Base-by-base conservation (phyloP, 2,113 vertebrate species). In the Anhinga anhinga region DNA sequence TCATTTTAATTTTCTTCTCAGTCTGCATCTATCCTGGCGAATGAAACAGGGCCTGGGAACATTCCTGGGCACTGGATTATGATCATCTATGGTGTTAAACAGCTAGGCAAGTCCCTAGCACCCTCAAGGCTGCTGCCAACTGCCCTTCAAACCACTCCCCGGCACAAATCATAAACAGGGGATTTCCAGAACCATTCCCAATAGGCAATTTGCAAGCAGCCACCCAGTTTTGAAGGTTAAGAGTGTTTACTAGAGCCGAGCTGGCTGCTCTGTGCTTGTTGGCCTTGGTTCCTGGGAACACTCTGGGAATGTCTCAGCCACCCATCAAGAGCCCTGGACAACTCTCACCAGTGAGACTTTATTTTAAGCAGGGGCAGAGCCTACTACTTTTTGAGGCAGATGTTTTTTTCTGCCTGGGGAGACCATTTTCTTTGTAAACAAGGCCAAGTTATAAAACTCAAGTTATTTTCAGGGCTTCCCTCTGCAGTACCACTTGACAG, bases 121-220 rank as follows among this genome's bases (percentile, higher is more conserved):
- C 59, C 74, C 84, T 29, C n/a, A 61, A 42, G 70, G 70, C 78
- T 38, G 34, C 83, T 82, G 91, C 84, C 84, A 90, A 7, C 44
- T 69, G 61, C 65, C 22, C 49, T 84, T 88, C 77, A 76, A 73
- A 77, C 77, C 53, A 19, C 66, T 85, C 74, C 90, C 90, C 88
- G 92, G 32, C 82, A 80, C 49, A 73, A 65, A 90, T 27, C 71
- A 90, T 74, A 72, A 91, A 45, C 61, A 85, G 87, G 89, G 89
- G 59, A 89, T 93, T 96, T 97, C 96, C 93, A 96, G 55, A 74
- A 53, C 45, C 34, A 16, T 73, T 96, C 63, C 69, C 67, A 73
- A 59, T 62, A 66, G 45, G 61, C 63, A 67, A 42, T 94, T 34
- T 91, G 72, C 67, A 92, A 95, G 93, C 55, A 94, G 63, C 49